A percentile compares a stretch with the other conserved stretches of the same genome.
These are phyloP conservation scores for Nannoperca australis DNA, from an alignment of 2,797 vertebrate species.

Conservation along the genomic window DNA sequence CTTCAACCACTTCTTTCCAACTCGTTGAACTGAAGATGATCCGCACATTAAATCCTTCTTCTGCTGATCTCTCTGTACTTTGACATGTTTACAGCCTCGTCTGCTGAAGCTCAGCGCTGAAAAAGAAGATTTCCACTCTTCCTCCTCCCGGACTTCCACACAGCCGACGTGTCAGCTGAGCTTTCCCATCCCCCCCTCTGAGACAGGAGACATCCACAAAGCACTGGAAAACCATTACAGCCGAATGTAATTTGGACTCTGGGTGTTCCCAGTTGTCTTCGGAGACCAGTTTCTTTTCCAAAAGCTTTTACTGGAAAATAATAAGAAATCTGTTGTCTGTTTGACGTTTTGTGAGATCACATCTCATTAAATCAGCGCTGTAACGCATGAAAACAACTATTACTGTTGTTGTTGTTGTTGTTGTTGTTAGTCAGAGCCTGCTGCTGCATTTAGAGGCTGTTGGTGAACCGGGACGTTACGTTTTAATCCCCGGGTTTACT, in stretches of 20 bases:
- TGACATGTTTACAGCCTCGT: neutral
- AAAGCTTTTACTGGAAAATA: neutral
- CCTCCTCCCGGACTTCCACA: neutral
- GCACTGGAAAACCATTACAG: conserved; percentile 18
- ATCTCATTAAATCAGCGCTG: neutral
- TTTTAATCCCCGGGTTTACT: conserved; percentile 48
- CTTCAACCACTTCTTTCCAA: too few relatives aligned
- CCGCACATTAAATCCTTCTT: neutral
- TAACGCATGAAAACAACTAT: neutral
- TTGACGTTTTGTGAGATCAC: neutral
- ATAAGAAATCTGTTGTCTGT: too few relatives aligned
- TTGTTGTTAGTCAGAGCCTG: conserved; percentile 11
- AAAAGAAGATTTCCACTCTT: conserved; percentile 6
- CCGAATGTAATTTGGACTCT: neutral
- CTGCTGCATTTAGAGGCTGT: conserved; percentile 13
- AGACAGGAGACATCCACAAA: conserved; percentile 14
- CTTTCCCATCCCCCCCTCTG: neutral
- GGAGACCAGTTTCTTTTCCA: neutral
- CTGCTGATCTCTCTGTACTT: neutral
- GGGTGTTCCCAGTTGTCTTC: conserved; percentile 6
- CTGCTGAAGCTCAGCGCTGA: conserved; percentile 18
- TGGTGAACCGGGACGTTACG: neutral
- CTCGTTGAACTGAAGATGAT: too few relatives aligned
- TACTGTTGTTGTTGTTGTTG: too few relatives aligned
- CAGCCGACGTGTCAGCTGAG: neutral